Conservation (phyloP, 2,888 invertebrate genomes). For the Cylloceria caligata region DNA sequence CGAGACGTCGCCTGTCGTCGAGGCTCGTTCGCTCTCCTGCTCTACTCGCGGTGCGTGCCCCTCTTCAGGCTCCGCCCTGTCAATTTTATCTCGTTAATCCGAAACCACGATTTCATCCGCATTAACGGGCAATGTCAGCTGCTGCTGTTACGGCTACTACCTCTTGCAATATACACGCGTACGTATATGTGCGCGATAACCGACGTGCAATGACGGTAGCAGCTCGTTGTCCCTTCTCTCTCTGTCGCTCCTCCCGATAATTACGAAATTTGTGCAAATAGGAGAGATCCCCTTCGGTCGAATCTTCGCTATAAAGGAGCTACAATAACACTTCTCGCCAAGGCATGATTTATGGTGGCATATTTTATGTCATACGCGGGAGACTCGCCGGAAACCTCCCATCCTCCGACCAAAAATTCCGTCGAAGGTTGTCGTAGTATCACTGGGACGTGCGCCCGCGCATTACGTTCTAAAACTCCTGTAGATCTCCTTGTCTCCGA, state of each 20-base stretch:
- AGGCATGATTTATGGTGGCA: neutral
- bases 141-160: conserved; percentile 63
- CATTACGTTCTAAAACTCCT: neutral
- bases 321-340: neutral
- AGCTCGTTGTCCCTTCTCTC: conserved; percentile 2
- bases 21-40: conserved; percentile 13
- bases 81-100: conserved; percentile 74
- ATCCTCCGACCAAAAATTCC: conserved; percentile 1
- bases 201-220: neutral
- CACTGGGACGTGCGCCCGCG: conserved; percentile 12
- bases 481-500: conserved; percentile 15
- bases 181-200: neutral
- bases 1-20: conserved; percentile 37
- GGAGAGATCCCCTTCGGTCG: conserved; percentile 9
- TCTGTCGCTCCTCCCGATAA: conserved; percentile 4
- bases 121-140: conserved; percentile 73
- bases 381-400: neutral
- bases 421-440: conserved; percentile 16
- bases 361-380: neutral
- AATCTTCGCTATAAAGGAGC: neutral
- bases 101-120: conserved; percentile 74
- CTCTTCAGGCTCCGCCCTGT: conserved; percentile 75
- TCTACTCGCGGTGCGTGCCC: conserved; percentile 39
- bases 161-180: conserved; percentile 35
- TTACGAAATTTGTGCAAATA: conserved; percentile 60